These are phyloP conservation scores for Molorchus minor DNA, from an alignment of 2,888 invertebrate species.

Conservation along the genomic window DNA sequence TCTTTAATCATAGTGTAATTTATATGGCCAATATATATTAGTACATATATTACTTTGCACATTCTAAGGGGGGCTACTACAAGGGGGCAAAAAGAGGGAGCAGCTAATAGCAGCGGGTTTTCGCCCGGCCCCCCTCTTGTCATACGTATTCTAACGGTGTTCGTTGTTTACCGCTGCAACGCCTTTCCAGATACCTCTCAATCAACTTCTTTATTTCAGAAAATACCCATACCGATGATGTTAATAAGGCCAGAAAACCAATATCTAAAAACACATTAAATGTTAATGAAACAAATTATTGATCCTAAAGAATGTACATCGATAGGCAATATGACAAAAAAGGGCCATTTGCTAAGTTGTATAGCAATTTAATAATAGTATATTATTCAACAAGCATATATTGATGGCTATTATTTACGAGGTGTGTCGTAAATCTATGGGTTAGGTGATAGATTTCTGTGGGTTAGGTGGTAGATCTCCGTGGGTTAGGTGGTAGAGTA, in stretches of 20 bases:
- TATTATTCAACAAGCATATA: no score
- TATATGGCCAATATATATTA: constrained; percentile 17
- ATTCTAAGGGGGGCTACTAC: constrained; percentile 52
- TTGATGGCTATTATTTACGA: no score
- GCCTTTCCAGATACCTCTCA: constrained; percentile 77
- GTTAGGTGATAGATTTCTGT: no score
- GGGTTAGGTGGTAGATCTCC: no score
- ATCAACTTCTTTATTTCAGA: constrained; percentile 91
- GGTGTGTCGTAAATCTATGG: no score
- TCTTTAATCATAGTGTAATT: constrained; percentile 12
- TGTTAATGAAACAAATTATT: no score
- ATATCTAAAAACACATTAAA: constrained; percentile 75
- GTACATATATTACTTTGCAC: constrained; percentile 42
- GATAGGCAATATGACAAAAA: no score
- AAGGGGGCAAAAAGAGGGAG: constrained; percentile 53
- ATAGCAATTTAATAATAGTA: no score
- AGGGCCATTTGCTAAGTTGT: no score
- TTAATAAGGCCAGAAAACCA: constrained; percentile 86
- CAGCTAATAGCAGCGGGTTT: constrained; percentile 59
- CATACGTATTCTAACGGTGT: constrained; percentile 78
- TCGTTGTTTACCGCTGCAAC: constrained; percentile 59
- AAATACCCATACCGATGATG: constrained; percentile 95
- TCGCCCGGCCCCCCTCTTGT: constrained; percentile 65
- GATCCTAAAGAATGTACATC: no score
- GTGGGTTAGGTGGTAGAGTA: no score